A percentile compares a stretch with the other conserved stretches of the same genome.
Evolutionary conservation across 2,113 vertebrate genomes (phyloP).

Genomic region (Anolis sagrei): DNA sequence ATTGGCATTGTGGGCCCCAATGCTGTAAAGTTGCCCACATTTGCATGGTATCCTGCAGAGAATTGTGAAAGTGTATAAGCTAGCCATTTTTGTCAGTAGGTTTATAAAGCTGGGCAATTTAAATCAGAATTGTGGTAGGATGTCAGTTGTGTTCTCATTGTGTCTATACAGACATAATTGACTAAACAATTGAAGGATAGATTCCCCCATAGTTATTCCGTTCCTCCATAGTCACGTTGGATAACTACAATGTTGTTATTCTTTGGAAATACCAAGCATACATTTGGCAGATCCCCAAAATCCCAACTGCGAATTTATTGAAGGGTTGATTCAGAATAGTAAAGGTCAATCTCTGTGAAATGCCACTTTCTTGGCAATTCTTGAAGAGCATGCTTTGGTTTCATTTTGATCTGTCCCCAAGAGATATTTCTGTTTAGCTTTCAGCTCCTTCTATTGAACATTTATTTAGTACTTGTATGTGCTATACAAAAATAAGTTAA

Average conservation of each 20-base stretch:
- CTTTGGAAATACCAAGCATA: not conserved
- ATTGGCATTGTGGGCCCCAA: not conserved
- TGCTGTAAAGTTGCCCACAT: not conserved
- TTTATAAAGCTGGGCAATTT: not conserved
- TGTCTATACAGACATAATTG: not conserved
- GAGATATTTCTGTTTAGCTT: not conserved
- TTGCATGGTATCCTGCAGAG: not conserved
- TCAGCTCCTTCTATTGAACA: not conserved
- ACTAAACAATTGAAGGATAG: not conserved
- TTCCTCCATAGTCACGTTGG: not conserved
- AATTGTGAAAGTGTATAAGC: not conserved
- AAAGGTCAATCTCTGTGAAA: conserved; percentile 14
- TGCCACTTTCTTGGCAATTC: conserved; percentile 22
- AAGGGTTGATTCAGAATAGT: not conserved
- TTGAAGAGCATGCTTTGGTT: not conserved
- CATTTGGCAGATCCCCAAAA: conserved; percentile 4
- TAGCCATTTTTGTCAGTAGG: not conserved
- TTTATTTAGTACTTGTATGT: not conserved
- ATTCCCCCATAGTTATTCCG: not conserved
- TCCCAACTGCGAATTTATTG: not conserved
- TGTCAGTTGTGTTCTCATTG: not conserved
- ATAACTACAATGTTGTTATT: not conserved
- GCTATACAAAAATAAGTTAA: not conserved
- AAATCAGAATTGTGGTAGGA: not conserved
- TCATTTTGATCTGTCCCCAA: conserved; percentile 4